Evolutionary conservation across 2,113 vertebrate species (phyloP).

Genomic region (Ploceus nigricollis): DNA sequence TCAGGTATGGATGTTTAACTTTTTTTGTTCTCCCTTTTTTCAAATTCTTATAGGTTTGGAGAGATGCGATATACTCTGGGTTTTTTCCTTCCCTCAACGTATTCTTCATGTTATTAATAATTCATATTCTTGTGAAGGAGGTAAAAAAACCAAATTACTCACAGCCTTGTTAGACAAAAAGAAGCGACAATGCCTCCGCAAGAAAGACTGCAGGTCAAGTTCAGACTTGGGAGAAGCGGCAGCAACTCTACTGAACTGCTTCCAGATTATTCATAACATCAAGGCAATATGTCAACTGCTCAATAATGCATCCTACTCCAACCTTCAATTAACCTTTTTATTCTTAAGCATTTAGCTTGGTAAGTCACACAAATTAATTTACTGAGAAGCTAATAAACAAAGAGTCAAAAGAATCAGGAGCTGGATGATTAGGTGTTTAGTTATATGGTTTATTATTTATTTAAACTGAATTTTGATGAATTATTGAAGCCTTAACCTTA

Average conservation of each 20-base stretch:
- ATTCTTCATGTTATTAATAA: constrained; percentile 43
- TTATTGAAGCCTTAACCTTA: constrained; percentile 7
- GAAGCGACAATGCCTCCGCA: not conserved
- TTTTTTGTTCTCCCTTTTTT: constrained; percentile 23
- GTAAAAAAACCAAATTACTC: not conserved
- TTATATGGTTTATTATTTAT: constrained; percentile 41
- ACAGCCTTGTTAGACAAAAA: constrained; percentile 10
- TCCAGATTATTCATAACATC: constrained; percentile 45
- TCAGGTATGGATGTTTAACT: constrained; percentile 21
- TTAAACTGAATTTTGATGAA: constrained; percentile 28
- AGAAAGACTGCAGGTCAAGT: constrained; percentile 46
- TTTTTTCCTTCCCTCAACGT: not conserved
- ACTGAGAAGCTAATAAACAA: constrained; percentile 32
- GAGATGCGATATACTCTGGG: not conserved
- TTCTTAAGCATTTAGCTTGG: constrained; percentile 40
- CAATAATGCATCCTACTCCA: constrained; percentile 39
- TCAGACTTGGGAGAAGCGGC: not conserved
- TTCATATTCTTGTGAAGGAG: constrained; percentile 15
- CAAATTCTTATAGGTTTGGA: not conserved
- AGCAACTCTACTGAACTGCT: not conserved
- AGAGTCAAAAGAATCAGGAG: not conserved
- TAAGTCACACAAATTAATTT: constrained; percentile 41
- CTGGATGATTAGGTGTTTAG: constrained; percentile 14
- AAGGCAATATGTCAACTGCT: constrained; percentile 25
- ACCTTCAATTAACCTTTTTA: constrained; percentile 66